These are phyloP conservation scores for Bovichtus diacanthus DNA, from an alignment of 2,797 vertebrate species.

Conservation along the genomic window DNA sequence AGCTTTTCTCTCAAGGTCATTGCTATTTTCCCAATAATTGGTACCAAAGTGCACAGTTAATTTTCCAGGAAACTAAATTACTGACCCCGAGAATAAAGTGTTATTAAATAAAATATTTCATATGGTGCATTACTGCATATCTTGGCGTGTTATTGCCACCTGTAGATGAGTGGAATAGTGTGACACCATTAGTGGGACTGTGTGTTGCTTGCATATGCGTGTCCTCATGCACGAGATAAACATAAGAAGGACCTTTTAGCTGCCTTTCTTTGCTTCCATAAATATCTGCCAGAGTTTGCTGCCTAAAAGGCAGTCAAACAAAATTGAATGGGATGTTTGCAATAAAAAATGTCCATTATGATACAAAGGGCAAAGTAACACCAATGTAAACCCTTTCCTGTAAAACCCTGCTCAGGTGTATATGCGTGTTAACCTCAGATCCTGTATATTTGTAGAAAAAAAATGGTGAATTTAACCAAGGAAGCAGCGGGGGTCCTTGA, in stretches of 20 bases:
- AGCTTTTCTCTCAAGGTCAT: too few relatives aligned
- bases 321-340: constrained; percentile 16
- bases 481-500: constrained; percentile 13
- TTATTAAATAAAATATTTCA: neutral
- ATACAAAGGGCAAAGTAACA: neutral
- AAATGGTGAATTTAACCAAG: neutral
- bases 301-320: neutral
- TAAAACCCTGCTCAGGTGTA: neutral
- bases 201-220: neutral
- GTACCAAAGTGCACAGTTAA: too few relatives aligned
- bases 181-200: neutral
- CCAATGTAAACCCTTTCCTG: neutral
- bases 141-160: too few relatives aligned
- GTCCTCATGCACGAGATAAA: neutral
- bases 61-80: neutral
- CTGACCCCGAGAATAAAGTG: neutral
- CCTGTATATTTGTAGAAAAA: constrained; percentile 12
- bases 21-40: neutral
- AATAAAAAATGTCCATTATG: constrained; percentile 3
- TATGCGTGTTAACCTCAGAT: neutral
- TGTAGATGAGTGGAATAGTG: neutral
- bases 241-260: neutral
- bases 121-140: neutral
- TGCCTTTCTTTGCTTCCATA: neutral
- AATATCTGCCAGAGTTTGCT: constrained; percentile 2